Conservation (phyloP, 2,797 vertebrate genomes). For the Lagocephalus sceleratus region DNA sequence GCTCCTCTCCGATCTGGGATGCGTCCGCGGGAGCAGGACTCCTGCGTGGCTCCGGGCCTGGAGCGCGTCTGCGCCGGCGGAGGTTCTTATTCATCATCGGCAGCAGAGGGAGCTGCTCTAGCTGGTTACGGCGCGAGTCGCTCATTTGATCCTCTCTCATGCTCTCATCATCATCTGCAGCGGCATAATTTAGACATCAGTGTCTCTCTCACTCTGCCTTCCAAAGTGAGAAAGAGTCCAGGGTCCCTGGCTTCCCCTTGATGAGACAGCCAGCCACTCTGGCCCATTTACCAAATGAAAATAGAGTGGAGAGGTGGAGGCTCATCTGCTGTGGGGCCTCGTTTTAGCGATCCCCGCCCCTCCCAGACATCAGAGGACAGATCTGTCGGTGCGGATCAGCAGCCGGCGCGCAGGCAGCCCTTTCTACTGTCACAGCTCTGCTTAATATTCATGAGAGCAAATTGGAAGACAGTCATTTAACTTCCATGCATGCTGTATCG, state of each 20-base stretch:
- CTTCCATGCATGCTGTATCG: slow-evolving; percentile 78
- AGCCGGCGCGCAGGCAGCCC: slow-evolving; percentile 62
- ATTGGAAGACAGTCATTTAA: slow-evolving; percentile 88
- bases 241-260: slow-evolving; percentile 60
- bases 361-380: slow-evolving; percentile 76
- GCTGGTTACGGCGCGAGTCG: slow-evolving; percentile 53
- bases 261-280: slow-evolving; percentile 71
- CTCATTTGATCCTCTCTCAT: slow-evolving; percentile 65
- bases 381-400: slow-evolving; percentile 79
- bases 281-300: slow-evolving; percentile 76
- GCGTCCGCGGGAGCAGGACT: slow-evolving; percentile 15
- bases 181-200: slow-evolving; percentile 76
- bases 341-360: slow-evolving; percentile 57
- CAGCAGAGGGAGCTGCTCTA: slow-evolving; percentile 70
- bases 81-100: slow-evolving; percentile 53
- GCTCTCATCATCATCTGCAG: slow-evolving; percentile 56
- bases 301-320: slow-evolving; percentile 63
- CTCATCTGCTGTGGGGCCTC: slow-evolving; percentile 54
- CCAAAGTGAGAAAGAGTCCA: slow-evolving; percentile 54
- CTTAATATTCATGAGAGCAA: slow-evolving; percentile 91
- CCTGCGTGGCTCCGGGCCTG: slow-evolving; percentile 15
- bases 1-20: too few species aligned
- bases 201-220: slow-evolving; percentile 63
- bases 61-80: slow-evolving; percentile 29
- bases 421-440: slow-evolving; percentile 76